phyloP scores from a whole-genome alignment of 1,140 invertebrate genomes.

The Pseudobourletiella spinata region DNA sequence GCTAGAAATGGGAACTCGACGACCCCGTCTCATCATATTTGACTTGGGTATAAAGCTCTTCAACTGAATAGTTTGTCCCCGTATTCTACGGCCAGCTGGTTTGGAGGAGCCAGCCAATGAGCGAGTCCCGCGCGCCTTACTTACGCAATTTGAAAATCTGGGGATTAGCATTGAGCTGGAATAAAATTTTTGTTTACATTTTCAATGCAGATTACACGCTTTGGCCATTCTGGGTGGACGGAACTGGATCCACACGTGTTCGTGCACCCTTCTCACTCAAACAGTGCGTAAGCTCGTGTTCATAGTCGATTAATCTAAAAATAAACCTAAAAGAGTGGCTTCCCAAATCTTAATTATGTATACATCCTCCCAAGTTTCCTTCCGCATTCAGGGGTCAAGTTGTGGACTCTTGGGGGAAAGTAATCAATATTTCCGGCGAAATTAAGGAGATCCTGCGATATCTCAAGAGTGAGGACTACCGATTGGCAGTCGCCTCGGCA shows the following conservation, averaged over 20 bases:
- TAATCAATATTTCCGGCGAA: background rate
- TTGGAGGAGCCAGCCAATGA: background rate
- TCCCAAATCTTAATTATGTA: background rate
- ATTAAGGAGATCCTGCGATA: conserved; percentile 34
- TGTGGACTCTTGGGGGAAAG: conserved; percentile 2
- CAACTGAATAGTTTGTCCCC: background rate
- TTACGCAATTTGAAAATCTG: background rate
- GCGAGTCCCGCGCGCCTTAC: background rate
- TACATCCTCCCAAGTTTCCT: background rate
- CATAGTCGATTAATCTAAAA: background rate
- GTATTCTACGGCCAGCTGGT: background rate
- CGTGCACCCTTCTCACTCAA: background rate
- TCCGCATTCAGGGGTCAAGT: background rate
- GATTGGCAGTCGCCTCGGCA: conserved; percentile 41
- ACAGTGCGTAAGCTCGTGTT: background rate
- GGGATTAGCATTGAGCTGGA: background rate
- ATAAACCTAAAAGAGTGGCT: background rate
- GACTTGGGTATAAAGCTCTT: background rate
- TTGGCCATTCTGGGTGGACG: conserved; percentile 1
- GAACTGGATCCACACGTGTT: background rate
- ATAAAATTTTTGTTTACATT: background rate
- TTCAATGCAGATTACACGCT: background rate
- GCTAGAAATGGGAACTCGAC: background rate
- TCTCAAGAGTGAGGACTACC: conserved; percentile 39
- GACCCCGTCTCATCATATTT: background rate